Evolutionary conservation across 53 echinoderm and acorn worm genomes (phyloP).

Genomic region (Stichopus horrens): DNA sequence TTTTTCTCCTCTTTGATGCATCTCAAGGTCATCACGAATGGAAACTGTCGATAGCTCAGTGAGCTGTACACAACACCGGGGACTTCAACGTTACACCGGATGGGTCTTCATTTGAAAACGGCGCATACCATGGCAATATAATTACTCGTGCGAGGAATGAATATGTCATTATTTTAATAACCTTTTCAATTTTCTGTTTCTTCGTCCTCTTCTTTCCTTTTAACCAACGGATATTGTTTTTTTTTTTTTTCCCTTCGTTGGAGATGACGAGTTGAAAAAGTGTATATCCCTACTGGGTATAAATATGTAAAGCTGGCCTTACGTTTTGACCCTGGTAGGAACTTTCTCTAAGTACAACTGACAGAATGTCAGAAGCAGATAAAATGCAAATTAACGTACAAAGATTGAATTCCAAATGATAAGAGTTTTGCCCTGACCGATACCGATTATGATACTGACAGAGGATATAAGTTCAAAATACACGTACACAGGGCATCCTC

Average conservation of each 20-base stretch:
- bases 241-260: neutral
- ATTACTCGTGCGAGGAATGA: slow-evolving; percentile 4
- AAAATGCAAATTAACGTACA: no score
- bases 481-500: no score
- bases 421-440: no score
- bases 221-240: neutral
- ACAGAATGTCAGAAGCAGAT: no score
- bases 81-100: neutral
- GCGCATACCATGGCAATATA: neutral
- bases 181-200: neutral
- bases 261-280: neutral
- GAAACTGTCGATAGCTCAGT: slow-evolving; percentile 20
- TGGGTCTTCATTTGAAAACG: neutral
- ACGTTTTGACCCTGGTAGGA: no score
- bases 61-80: slow-evolving; percentile 21
- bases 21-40: neutral
- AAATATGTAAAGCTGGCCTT: no score
- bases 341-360: no score
- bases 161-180: slow-evolving; percentile 11
- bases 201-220: neutral
- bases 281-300: no score
- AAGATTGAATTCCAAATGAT: no score
- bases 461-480: no score
- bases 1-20: neutral
- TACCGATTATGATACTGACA: no score